Conservation (phyloP, 2,113 vertebrate genomes). For the Equus przewalskii region DNA sequence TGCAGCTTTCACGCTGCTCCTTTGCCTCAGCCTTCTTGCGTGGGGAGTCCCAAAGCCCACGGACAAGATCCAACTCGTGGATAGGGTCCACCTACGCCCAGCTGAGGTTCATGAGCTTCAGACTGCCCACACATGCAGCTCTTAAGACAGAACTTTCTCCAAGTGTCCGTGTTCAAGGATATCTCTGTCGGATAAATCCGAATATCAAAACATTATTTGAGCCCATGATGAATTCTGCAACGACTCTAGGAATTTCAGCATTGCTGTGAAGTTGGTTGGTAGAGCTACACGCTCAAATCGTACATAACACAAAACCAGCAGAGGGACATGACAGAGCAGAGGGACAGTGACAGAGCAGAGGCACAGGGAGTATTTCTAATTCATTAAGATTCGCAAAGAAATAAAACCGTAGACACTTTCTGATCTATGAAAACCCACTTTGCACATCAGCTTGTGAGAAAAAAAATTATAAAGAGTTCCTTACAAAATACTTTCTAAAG, state of each 20-base stretch:
- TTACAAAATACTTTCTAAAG: background rate
- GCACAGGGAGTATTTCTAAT: background rate
- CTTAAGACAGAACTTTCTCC: background rate
- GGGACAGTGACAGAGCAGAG: fast-evolving
- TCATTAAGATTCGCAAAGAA: background rate
- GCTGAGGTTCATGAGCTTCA: background rate
- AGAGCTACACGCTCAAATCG: background rate
- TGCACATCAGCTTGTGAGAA: background rate
- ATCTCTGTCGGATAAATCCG: background rate
- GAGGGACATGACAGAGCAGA: background rate
- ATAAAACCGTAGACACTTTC: background rate
- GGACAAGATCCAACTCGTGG: background rate
- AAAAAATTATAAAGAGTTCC: background rate
- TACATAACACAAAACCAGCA: fast-evolving
- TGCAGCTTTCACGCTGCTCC: fast-evolving
- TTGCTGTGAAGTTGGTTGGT: background rate
- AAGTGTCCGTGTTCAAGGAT: background rate
- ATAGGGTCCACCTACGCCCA: background rate
- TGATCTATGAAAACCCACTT: background rate
- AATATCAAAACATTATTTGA: background rate
- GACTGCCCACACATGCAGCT: background rate
- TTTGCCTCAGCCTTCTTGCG: background rate
- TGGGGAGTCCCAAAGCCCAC: background rate
- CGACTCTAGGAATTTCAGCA: background rate
- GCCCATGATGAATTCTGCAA: background rate